Base-by-base conservation (phyloP, 2,888 invertebrate species). In the Polydesmus complanatus region DNA sequence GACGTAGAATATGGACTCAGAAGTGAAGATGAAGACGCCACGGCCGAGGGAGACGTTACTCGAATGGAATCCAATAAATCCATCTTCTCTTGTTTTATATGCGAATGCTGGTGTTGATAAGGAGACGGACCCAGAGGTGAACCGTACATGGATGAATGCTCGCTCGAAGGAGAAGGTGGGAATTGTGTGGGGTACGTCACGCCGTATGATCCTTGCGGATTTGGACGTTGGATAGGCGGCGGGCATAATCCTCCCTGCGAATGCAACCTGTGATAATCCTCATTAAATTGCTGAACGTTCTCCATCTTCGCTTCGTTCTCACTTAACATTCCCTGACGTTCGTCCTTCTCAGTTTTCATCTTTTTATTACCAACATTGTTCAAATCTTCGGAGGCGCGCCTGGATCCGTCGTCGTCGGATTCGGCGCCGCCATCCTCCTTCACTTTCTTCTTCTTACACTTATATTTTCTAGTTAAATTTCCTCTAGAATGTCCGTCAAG, bases 21-120 rank as follows among this genome's bases (percentile, higher is more conserved):
- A 54, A 49, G 58, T 25, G 49, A 48, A 11, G 47, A 23, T 27
- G 56, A 58, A 27, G 50, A 22, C 52, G 47, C 49, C 54, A 52
- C 19, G 22, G n/a, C 23, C 26, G 25, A 18, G 8, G 54, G 48
- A 3, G 60, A 54, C 11, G 51, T 50, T 14, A 59, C 26, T 37
- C 25, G 19, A 25, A 27, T 50, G 18, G 22, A 48, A 23, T 37
- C 59, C 27, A 19, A 23, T 14, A 19, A n/a, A 21, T 50, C 61
- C 47, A 50, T 59, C 2, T 51, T 53, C 27, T 64, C 63, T 50
- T 64, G 61, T 27, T 64, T 64, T 19, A 64, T 57, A 26, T 64
- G 64, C 21, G 57, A 22, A 27, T 61, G 54, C 25, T 54, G 27
- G 11, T 54, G 59, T 18, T 54, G 59, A 47, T 59, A 54, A 5